phyloP scores from a whole-genome alignment of 2,113 vertebrate genomes.

The Zosterops pallidus region DNA sequence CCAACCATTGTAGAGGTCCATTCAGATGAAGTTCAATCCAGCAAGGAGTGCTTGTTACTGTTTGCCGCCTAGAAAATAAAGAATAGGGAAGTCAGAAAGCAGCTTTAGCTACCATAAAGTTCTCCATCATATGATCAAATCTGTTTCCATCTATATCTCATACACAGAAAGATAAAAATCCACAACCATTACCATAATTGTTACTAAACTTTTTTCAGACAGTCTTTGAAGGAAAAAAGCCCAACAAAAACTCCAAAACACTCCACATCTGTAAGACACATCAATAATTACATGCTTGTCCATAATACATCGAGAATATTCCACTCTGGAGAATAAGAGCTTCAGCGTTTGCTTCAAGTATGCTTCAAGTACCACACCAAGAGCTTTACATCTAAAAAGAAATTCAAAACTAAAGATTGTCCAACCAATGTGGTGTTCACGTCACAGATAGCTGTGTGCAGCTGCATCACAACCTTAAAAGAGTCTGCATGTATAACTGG shows the following conservation, averaged over 20 bases:
- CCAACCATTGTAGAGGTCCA: constrained; percentile 96
- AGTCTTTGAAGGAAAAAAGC: not conserved
- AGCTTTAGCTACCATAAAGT: not conserved
- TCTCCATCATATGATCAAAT: not conserved
- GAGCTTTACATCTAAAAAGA: not conserved
- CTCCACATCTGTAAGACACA: not conserved
- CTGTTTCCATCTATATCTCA: not conserved
- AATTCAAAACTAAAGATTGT: not conserved
- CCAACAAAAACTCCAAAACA: not conserved
- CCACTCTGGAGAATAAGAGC: not conserved
- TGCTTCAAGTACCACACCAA: not conserved
- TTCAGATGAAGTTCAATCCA: constrained; percentile 99
- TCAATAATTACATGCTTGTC: not conserved
- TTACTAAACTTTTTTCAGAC: not conserved
- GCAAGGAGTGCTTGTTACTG: constrained; percentile 97
- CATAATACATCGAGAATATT: not conserved
- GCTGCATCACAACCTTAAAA: not conserved
- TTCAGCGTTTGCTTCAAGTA: not conserved
- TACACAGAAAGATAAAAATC: not conserved
- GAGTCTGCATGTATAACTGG: not conserved
- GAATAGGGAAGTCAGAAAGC: not conserved
- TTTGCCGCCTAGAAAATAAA: constrained; percentile 84
- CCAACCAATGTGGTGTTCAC: not conserved
- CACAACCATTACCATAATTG: not conserved
- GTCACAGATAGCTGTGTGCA: not conserved